These are phyloP conservation scores for Oriolus oriolus DNA, from an alignment of 2,113 vertebrate genomes.

Conservation along the genomic window DNA sequence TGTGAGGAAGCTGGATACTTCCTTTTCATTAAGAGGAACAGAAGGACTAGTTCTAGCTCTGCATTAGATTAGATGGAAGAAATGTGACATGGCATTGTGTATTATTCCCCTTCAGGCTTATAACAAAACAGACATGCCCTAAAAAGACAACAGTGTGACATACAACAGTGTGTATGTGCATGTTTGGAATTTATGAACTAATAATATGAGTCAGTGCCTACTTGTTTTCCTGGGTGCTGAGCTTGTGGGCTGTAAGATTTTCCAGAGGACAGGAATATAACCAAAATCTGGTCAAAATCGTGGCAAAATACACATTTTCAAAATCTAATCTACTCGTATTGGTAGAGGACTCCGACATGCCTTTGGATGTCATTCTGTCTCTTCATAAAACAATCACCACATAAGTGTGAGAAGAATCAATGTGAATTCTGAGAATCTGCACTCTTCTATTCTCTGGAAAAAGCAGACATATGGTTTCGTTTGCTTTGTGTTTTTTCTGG, in stretches of 20 bases:
- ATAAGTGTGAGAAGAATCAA: background rate
- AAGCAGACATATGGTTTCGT: background rate
- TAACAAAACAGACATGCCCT: background rate
- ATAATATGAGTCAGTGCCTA: background rate
- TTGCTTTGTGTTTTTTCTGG: background rate
- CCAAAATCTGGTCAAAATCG: background rate
- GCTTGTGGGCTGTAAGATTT: background rate
- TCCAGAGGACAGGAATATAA: background rate
- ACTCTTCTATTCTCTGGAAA: background rate
- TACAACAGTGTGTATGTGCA: background rate
- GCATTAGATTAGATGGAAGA: background rate
- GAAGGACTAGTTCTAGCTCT: background rate
- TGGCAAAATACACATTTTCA: background rate
- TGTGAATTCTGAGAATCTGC: background rate
- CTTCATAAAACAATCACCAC: background rate
- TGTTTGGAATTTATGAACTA: background rate
- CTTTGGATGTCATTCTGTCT: background rate
- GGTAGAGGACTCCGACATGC: background rate
- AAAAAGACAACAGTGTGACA: background rate
- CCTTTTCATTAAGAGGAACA: background rate
- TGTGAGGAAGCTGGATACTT: background rate
- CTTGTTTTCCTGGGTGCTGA: background rate
- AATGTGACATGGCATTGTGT: background rate
- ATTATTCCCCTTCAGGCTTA: background rate
- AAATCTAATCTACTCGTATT: background rate